Evolutionary conservation across 2,113 vertebrate species (phyloP), one percentile per base, ranked within the genome.

Genomic region (Agapornis roseicollis): DNA sequence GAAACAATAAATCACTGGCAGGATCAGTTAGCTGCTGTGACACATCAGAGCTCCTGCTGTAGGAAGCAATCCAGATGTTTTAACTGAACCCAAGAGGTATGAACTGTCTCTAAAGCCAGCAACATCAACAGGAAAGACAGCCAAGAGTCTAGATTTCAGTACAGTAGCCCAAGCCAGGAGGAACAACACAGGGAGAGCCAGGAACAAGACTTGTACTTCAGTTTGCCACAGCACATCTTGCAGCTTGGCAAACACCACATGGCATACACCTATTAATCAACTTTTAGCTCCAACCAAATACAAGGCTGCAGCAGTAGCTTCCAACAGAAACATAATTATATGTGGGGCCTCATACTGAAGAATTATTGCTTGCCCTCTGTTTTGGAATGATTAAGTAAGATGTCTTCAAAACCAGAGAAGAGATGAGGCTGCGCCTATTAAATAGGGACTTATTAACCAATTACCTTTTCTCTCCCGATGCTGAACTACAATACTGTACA

Each of bases 31-130:
- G 18, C 47, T 91, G 35, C 35, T 56, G 19, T 56, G 47, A 92
- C 4, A 60, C 66, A 18, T 25, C 25, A 80, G 22, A 82, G 27
- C 29, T 89, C 42, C 47, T 71, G 55, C 35, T 69, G 19, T 10
- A 87, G 63, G 41, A 96, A 93, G 66, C n/a, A 85, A 79, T 52
- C 56, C 58, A 80, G 87, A 69, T 81, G 46, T 84, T 87, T 72
- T 44, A 81, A 4, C 1, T 42, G 52, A 64, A 46, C 39, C 56
- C 28, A 61, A 47, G 44, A 90, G 80, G 50, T 14, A 41, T 16
- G n/a, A 68, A 50, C 39, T 78, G 72, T 7, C 77, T 83, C n/a
- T 65, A 80, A 77, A 90, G 35, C 78, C 65, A 93, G 31, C 39
- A 79, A 70, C 16, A 82, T 64, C 27, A 49, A 35, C 6, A 65